Conservation (phyloP, 2,888 invertebrate species). For the Himalopsyche japonica region DNA sequence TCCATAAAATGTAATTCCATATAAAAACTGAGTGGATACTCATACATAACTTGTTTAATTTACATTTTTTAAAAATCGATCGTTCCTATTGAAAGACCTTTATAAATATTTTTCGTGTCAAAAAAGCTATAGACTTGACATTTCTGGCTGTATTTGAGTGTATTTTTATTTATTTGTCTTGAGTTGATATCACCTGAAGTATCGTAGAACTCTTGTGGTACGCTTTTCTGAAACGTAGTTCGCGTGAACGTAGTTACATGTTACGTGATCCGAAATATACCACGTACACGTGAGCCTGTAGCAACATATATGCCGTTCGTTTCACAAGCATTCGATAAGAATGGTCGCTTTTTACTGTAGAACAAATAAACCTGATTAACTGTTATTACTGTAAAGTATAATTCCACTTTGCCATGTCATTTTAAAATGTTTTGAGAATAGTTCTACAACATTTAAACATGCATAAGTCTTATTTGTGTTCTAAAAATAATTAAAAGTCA, state of each 20-base stretch:
- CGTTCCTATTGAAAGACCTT: too few species aligned
- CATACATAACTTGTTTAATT: too few species aligned
- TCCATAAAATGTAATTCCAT: too few species aligned
- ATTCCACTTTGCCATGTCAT: background rate
- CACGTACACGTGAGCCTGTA: background rate
- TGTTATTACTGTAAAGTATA: background rate
- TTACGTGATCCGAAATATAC: background rate
- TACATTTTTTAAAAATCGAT: too few species aligned
- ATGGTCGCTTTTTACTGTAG: background rate
- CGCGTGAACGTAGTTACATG: background rate
- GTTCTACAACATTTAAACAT: too few species aligned
- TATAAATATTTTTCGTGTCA: too few species aligned
- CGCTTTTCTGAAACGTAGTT: background rate
- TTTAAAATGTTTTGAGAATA: background rate
- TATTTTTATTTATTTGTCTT: too few species aligned
- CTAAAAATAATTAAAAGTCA: too few species aligned
- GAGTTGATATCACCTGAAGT: background rate
- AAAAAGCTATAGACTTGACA: too few species aligned
- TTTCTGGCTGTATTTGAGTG: too few species aligned
- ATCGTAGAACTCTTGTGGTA: background rate
- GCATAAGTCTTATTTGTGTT: too few species aligned
- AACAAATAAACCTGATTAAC: background rate
- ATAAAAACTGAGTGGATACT: too few species aligned
- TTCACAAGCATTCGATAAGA: background rate
- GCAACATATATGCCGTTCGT: background rate